A percentile compares a stretch with the other conserved stretches of the same genome.
phyloP scores from a whole-genome alignment of 2,113 vertebrate genomes.

The Petromus typicus region DNA sequence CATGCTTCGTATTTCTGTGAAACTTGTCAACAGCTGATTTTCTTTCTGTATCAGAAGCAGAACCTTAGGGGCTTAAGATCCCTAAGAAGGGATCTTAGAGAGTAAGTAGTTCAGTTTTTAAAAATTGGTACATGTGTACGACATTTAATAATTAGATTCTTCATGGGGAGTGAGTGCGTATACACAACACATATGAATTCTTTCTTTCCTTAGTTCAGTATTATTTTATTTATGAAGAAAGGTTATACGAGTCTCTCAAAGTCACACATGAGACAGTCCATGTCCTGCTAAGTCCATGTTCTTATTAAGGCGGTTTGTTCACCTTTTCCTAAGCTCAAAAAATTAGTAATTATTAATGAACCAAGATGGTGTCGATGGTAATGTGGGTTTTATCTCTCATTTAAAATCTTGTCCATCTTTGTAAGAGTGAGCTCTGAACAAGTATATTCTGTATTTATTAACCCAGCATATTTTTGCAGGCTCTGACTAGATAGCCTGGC shows the following conservation, averaged over 20 bases:
- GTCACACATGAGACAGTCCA: not conserved
- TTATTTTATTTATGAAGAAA: constrained; percentile 43
- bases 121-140: not conserved
- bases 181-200: not conserved
- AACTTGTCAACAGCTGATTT: not conserved
- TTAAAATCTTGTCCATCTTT: constrained; percentile 2
- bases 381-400: not conserved
- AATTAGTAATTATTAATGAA: constrained; percentile 3
- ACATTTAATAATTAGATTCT: not conserved
- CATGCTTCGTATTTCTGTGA: not conserved
- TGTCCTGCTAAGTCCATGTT: not conserved
- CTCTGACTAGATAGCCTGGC: not conserved
- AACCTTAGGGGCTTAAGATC: constrained; percentile 12
- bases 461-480: not conserved
- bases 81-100: not conserved
- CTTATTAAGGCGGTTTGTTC: not conserved
- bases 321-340: not conserved
- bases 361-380: not conserved
- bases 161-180: not conserved
- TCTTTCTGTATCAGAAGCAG: not conserved
- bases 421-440: constrained; percentile 2
- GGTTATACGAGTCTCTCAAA: not conserved
- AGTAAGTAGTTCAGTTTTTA: not conserved
- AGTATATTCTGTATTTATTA: constrained; percentile 15
- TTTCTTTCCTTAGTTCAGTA: not conserved